Evolutionary conservation across 2,797 vertebrate genomes (phyloP), one percentile per base, ranked within the genome.

Genomic region (Spheniscus humboldti): DNA sequence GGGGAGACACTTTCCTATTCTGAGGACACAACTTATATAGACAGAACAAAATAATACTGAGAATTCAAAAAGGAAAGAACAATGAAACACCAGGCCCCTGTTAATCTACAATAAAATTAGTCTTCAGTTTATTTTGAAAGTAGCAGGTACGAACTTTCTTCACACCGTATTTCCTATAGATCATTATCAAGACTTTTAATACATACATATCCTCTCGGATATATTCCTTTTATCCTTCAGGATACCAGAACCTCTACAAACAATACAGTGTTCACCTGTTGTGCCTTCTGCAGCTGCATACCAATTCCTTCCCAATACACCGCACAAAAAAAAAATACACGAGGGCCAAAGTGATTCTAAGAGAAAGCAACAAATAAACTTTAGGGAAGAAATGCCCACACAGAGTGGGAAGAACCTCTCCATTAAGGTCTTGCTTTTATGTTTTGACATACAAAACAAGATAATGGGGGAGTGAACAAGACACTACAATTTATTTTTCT

Each of bases 271-370:
- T 47, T 66, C 53, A 59, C 24, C 16, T 43, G 23, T 28, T 56
- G 20, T 11, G 41, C 41, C 41, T 41, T 25, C 50, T 11, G 18
- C 18, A 77, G 52, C 39, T 56, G 27, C 41, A 87, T 43, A 74
- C 74, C 19, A 57, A 66, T 33, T 90, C 25, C 28, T 87, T 55
- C 7, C 2, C 35, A 80, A 41, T 2, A 31, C 0, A 0, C 13
- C 9, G 4, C 24, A 63, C 17, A 18, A 43, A 68, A 30, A 30
- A 22, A 68, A 30, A 22, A 71, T 1, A 28, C 8, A 17, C 0
- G 0, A 59, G 25, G 27, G 25, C 10, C 45, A 59, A 91, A 57
- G 17, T 2, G 1, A 30, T 33, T 48, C 13, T 16, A 13, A 23
- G 22, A 77, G 11, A 84, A 79, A 88, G 11, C 18, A 43, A n/a